Evolutionary conservation across 1,140 invertebrate genomes (phyloP).

Genomic region (Spodoptera frugiperda): DNA sequence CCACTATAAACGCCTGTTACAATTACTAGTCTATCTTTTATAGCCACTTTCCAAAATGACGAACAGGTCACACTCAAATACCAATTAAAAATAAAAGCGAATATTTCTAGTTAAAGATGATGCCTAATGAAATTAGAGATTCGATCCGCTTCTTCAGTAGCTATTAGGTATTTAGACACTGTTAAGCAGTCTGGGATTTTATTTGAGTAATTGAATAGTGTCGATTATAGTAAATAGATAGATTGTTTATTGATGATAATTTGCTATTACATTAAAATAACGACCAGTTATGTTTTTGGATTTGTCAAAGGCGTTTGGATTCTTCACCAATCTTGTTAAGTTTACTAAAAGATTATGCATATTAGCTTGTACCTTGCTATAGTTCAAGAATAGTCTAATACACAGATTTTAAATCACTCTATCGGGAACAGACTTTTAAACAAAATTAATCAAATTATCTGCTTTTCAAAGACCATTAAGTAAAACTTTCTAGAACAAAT

Average conservation of each 20-base stretch:
- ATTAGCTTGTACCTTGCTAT: too few relatives aligned
- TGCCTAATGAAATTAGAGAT: conserved; percentile 7
- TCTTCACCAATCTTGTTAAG: too few relatives aligned
- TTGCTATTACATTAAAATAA: too few relatives aligned
- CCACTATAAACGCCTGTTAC: conserved; percentile 1
- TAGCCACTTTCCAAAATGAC: conserved; percentile 20
- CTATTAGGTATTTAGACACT: neutral
- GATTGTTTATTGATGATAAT: neutral
- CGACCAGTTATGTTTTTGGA: too few relatives aligned
- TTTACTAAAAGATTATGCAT: too few relatives aligned
- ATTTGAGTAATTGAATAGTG: neutral
- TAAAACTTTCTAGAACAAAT: too few relatives aligned
- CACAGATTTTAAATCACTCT: too few relatives aligned
- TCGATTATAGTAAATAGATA: neutral
- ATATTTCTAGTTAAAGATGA: neutral
- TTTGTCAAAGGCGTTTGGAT: too few relatives aligned
- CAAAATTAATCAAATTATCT: too few relatives aligned
- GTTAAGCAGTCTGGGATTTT: neutral
- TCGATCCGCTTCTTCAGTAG: neutral
- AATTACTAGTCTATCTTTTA: conserved; percentile 2
- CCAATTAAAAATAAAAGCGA: conserved; percentile 23
- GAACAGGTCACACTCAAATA: neutral
- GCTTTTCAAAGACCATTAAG: too few relatives aligned
- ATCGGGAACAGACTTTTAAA: too few relatives aligned
- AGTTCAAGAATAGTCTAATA: too few relatives aligned